Conservation (phyloP, 2,113 vertebrate species). For the Tragelaphus imberbis region DNA sequence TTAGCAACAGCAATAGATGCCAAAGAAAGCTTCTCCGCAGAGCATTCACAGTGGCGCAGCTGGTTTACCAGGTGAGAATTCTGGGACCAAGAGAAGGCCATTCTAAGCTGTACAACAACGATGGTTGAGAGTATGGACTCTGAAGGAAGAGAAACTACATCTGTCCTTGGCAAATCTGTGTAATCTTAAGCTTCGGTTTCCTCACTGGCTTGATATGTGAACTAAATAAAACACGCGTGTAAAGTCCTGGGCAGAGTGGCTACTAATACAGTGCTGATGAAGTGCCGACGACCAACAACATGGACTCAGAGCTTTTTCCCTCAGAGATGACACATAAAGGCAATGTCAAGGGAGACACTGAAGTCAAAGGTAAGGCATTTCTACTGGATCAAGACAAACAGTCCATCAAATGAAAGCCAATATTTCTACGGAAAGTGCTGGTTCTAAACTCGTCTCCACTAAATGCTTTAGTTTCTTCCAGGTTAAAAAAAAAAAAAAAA, state of each 20-base stretch:
- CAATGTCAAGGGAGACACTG: background rate
- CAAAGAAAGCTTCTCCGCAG: background rate
- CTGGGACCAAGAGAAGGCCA: background rate
- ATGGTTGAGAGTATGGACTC: background rate
- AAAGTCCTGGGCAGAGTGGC: background rate
- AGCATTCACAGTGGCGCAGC: accelerated
- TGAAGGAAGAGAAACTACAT: background rate
- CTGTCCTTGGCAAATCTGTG: background rate
- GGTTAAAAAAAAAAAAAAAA: background rate
- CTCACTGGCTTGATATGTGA: background rate
- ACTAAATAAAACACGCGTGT: background rate
- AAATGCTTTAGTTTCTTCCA: background rate
- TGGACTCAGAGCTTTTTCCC: background rate
- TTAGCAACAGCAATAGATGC: background rate
- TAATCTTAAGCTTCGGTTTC: background rate
- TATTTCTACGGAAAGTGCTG: background rate
- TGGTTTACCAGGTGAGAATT: background rate
- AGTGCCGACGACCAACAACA: background rate
- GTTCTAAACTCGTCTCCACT: background rate
- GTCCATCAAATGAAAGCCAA: background rate
- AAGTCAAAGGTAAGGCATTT: background rate
- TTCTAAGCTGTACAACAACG: too few species aligned
- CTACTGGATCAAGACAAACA: background rate
- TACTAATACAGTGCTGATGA: background rate
- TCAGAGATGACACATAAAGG: background rate